Evolutionary conservation across 2,113 vertebrate genomes (phyloP).

Genomic region (Chamaea fasciata): DNA sequence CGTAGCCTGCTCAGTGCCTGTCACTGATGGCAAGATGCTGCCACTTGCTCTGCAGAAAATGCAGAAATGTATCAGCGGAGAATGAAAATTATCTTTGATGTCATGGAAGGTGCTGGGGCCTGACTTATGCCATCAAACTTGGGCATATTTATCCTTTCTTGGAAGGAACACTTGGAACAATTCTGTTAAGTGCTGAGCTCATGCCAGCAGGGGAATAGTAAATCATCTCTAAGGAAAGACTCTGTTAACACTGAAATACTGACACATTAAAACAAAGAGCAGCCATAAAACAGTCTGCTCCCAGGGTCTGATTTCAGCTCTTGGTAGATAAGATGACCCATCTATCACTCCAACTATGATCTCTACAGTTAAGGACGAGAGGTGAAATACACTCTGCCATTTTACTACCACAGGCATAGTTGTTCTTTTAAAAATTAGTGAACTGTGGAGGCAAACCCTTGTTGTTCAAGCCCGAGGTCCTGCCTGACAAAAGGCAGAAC

Average conservation of each 20-base stretch:
- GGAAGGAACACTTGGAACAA: background rate
- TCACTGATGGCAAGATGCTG: background rate
- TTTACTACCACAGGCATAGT: background rate
- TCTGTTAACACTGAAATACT: background rate
- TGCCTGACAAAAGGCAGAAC: background rate
- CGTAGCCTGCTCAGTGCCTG: background rate
- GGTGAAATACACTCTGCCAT: background rate
- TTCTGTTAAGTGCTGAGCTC: conserved; percentile 32
- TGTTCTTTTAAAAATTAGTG: background rate
- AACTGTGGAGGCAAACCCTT: background rate
- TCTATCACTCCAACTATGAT: background rate
- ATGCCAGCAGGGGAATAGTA: background rate
- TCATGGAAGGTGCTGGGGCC: background rate
- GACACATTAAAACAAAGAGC: background rate
- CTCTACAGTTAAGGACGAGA: background rate
- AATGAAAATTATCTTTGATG: background rate
- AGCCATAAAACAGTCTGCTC: background rate
- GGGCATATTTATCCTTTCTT: conserved; percentile 32
- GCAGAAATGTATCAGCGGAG: background rate
- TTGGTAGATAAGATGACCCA: background rate
- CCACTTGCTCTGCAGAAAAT: background rate
- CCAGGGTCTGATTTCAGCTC: conserved; percentile 2
- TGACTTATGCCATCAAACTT: background rate
- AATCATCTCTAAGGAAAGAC: background rate
- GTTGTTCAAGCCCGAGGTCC: background rate